Evolutionary conservation across 2,888 invertebrate genomes (phyloP), one percentile per base, ranked within the genome.

Genomic region (Leptothorax acervorum): DNA sequence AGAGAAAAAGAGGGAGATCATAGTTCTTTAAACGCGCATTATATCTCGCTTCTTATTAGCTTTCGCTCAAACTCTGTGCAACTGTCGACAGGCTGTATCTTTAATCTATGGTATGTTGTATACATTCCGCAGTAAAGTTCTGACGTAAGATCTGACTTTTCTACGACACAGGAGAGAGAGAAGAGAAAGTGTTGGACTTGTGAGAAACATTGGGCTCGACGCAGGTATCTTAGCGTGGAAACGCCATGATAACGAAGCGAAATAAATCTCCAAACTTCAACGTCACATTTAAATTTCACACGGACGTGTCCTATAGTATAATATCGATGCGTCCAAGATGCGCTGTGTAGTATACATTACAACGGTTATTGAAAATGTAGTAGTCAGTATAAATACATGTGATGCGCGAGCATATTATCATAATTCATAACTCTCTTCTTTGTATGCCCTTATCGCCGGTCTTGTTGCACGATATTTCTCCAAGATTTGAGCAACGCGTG

Each of bases 21-120:
- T 53, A 88, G 82, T 86, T 86, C 75, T 76, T 42, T 75, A 79
- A 71, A 51, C 45, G 70, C 35, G 79, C 79, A 73, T 78, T 82
- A 74, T 83, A 74, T 83, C 65, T 71, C 51, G 78, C 63, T 70
- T 75, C 39, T 70, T 85, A 82, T 75, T 82, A 73, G 31, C 88
- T 86, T 85, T 53, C 48, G 70, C 74, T 87, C 63, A 66, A 82
- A 63, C 39, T 76, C 51, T 66, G 11, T 39, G n/a, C 39, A 28
- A 65, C 42, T 55, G 42, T 78, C 55, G 15, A 12, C 55, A 57
- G 57, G 15, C n/a, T 55, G 4, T 57, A 57, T 78, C 66, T 55
- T 55, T 68, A 78, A 78, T 76, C 42, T 66, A 39, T 39, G 9
- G 45, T 31, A 12, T n/a, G 28, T 11, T 45, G 8, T 68, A 28